These are phyloP conservation scores for Lonchura striata DNA, from an alignment of 2,113 vertebrate species.

Conservation along the genomic window DNA sequence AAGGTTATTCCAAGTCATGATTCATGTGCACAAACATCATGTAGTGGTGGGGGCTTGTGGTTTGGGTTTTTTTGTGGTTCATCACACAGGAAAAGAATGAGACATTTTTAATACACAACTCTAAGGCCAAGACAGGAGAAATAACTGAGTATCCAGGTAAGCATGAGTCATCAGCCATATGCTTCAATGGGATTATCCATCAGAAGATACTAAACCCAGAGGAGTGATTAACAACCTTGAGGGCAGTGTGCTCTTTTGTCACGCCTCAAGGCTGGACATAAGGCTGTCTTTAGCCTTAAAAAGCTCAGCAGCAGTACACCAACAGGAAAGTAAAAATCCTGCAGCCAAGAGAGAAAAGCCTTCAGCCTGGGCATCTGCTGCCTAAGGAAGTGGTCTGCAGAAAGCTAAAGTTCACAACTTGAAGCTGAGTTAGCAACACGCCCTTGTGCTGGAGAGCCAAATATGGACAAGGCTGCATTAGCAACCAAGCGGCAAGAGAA, in stretches of 20 bases:
- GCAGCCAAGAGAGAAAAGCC: neutral
- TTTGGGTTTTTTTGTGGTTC: neutral
- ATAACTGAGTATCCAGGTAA: neutral
- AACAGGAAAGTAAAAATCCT: neutral
- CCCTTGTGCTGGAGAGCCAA: neutral
- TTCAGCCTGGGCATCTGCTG: no score
- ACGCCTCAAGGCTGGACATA: neutral
- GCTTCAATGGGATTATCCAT: neutral
- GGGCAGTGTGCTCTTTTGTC: neutral
- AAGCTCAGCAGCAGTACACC: neutral
- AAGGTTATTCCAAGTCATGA: neutral
- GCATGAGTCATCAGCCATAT: neutral
- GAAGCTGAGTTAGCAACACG: fast-evolving
- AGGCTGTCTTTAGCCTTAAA: neutral
- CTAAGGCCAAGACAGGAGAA: neutral
- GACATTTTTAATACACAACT: neutral
- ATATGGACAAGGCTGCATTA: neutral
- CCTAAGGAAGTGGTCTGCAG: neutral
- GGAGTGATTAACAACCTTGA: neutral
- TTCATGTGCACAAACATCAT: neutral
- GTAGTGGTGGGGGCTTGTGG: fast-evolving
- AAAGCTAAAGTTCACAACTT: neutral
- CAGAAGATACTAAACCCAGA: neutral
- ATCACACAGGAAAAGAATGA: neutral
- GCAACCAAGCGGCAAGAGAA: neutral